phyloP scores from a whole-genome alignment of 2,797 vertebrate genomes.

The Coregonus ussuriensis region DNA sequence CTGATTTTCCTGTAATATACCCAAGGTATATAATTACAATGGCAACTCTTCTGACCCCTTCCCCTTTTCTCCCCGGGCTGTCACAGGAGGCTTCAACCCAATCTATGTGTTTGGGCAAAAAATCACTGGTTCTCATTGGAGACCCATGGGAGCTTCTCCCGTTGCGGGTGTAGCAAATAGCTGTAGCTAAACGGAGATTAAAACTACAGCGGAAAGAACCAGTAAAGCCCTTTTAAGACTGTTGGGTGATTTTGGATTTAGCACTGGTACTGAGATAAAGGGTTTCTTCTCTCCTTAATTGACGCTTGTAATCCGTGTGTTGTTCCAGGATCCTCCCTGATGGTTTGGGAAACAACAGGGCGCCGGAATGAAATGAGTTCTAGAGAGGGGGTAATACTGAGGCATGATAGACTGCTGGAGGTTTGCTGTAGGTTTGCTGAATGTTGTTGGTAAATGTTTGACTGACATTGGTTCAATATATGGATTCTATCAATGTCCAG shows the following conservation, averaged over 20 bases:
- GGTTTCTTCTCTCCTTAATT: constrained; percentile 63
- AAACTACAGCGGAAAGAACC: constrained; percentile 53
- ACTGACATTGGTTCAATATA: background rate
- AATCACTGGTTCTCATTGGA: constrained; percentile 46
- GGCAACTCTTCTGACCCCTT: background rate
- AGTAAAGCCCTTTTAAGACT: constrained; percentile 58
- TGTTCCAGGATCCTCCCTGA: constrained; percentile 50
- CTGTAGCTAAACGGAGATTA: constrained; percentile 65
- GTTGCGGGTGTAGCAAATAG: constrained; percentile 59
- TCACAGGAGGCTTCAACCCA: constrained; percentile 20
- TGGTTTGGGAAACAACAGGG: constrained; percentile 51
- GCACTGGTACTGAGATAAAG: constrained; percentile 60
- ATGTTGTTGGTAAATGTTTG: background rate
- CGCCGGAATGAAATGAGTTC: constrained; percentile 31
- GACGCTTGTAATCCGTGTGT: constrained; percentile 69
- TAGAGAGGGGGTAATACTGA: constrained; percentile 6
- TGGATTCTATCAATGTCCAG: background rate
- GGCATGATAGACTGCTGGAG: background rate
- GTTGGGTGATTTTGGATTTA: constrained; percentile 70
- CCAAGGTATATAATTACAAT: background rate
- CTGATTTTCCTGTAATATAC: background rate
- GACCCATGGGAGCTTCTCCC: constrained; percentile 46
- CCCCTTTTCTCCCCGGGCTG: background rate
- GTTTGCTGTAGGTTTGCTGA: background rate
- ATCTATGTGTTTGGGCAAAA: constrained; percentile 45